Percentiles rank a stretch among this genome's conserved stretches.
Conservation (phyloP, 2,888 invertebrate species). For the Osmoderma eremita region DNA sequence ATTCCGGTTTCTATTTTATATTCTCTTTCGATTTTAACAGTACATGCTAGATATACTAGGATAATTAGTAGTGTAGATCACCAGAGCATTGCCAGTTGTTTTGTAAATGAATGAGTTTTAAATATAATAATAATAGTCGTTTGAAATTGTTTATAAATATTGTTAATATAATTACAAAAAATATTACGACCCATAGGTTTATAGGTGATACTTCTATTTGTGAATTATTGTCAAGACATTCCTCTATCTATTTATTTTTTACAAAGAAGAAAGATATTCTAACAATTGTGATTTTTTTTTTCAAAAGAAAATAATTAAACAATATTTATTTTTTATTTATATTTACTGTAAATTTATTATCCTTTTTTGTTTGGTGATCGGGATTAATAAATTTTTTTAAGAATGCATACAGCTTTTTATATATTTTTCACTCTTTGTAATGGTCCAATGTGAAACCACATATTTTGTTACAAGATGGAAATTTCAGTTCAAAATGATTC, state of each 20-base stretch:
- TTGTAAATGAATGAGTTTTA: constrained; percentile 30
- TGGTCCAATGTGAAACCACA: too few relatives aligned
- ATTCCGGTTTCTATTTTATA: constrained; percentile 29
- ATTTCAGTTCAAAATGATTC: too few relatives aligned
- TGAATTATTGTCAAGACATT: constrained; percentile 39
- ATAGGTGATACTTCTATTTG: constrained; percentile 27
- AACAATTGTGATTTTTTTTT: constrained; percentile 36
- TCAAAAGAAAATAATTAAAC: constrained; percentile 33
- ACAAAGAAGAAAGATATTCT: constrained; percentile 21
- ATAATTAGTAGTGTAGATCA: constrained; percentile 16
- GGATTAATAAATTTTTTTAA: constrained; percentile 46
- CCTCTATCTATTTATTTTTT: constrained; percentile 39
- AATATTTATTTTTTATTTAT: constrained; percentile 48
- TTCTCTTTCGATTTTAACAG: constrained; percentile 6
- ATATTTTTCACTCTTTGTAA: too few relatives aligned
- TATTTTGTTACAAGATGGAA: too few relatives aligned
- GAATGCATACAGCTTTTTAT: too few relatives aligned
- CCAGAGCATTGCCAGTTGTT: constrained; percentile 25
- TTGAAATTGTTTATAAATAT: constrained; percentile 39
- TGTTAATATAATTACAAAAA: constrained; percentile 32
- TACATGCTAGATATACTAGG: constrained; percentile 24
- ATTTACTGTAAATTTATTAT: constrained; percentile 46
- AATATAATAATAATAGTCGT: constrained; percentile 31
- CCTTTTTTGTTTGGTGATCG: constrained; percentile 49
- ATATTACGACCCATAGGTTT: constrained; percentile 16